Percentiles rank a stretch among this genome's conserved stretches.
These are phyloP conservation scores for Anoplolepis gracilipes DNA, from an alignment of 1,140 invertebrate species.

Conservation along the genomic window DNA sequence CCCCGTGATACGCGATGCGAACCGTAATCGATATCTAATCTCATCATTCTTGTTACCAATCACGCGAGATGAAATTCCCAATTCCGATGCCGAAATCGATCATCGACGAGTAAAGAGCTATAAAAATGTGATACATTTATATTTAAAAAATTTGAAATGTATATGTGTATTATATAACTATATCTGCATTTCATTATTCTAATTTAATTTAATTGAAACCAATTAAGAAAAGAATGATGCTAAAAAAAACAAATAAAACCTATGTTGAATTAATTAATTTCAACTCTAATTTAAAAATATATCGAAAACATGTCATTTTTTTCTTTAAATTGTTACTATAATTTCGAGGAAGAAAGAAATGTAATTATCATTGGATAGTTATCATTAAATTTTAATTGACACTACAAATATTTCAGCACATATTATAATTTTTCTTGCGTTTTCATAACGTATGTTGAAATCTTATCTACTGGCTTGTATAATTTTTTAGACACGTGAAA, in stretches of 20 bases:
- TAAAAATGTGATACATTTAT: background rate
- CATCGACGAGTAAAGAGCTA: conserved; percentile 25
- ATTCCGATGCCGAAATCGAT: conserved; percentile 53
- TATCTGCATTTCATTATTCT: no score
- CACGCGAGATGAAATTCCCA: conserved; percentile 35
- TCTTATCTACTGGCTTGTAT: background rate
- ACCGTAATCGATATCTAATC: conserved; percentile 72
- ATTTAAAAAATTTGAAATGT: background rate
- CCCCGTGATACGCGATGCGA: conserved; percentile 59
- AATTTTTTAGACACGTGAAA: background rate
- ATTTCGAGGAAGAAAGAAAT: background rate
- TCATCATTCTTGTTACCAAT: conserved; percentile 63
- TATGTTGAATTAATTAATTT: background rate
- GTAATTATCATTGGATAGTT: no score
- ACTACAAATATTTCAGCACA: background rate
- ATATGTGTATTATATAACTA: no score
- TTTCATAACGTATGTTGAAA: background rate
- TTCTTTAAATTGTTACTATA: background rate
- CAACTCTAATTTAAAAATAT: background rate
- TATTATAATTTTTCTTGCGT: background rate
- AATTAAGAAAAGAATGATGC: background rate
- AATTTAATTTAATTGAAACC: background rate
- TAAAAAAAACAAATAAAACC: background rate
- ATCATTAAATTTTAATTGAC: background rate
- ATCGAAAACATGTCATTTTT: background rate